Evolutionary conservation across 2,888 invertebrate genomes (phyloP), one percentile per base, ranked within the genome.

Genomic region (Rotaria socialis): DNA sequence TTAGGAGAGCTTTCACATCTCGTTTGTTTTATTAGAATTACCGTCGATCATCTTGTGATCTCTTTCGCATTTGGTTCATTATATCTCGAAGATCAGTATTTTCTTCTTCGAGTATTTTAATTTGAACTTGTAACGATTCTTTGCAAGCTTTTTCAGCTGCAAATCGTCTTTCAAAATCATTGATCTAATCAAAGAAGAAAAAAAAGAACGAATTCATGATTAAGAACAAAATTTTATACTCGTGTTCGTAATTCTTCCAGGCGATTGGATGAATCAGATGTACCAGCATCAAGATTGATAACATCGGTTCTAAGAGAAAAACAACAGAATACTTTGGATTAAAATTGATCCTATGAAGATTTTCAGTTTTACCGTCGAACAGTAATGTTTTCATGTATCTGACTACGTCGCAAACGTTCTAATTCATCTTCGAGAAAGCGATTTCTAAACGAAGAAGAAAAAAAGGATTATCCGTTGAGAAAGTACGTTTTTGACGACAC

Each of bases 91-190:
- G 47, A 80, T 80, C 80, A 14, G 47, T 11, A 80, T 80, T 80
- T 47, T 80, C 80, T 47, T 80, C 80, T 80, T 80, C 80, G 24
- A 80, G 47, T 47, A 80, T 43, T 80, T 80, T 80, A 0, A 80
- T 80, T 80, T 80, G 80, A 47, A 80, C 47, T 80, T 80, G 80
- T 80, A 80, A 80, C 8, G 80, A 80, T 80, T 80, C 80, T 80
- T 80, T 80, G 0, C 0, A n/a, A 3, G 43, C 7, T 80, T 80
- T 80, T 47, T 80, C 80, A 24, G 24, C 0, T 3, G 14, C 10
- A 80, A 80, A 47, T 24, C 14, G 3, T 80, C 24, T 22, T 80
- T 80, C 80, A 47, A 35, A 47, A 24, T 80, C 80, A 47, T 80
- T 43, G 19, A 80, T 43, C 80, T 80, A 47, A 47, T 11, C 1